Percentiles rank a stretch among this genome's conserved stretches.
phyloP scores from a whole-genome alignment of 2,113 vertebrate genomes.

The Perca fluviatilis region DNA sequence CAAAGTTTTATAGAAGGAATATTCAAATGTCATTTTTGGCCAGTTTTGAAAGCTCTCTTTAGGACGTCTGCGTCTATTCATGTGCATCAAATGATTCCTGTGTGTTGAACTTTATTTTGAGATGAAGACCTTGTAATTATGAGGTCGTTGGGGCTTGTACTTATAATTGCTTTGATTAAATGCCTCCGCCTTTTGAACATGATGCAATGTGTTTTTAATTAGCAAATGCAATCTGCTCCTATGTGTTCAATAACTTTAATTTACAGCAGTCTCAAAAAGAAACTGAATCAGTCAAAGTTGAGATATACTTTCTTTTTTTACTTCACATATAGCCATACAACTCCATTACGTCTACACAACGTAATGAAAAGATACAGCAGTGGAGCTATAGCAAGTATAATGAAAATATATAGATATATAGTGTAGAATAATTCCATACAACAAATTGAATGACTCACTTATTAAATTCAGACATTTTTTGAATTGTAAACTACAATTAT shows the following conservation, averaged over 20 bases:
- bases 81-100: not conserved
- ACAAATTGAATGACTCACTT: too few species aligned
- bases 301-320: not conserved
- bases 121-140: not conserved
- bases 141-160: not conserved
- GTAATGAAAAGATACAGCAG: too few species aligned
- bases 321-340: not conserved
- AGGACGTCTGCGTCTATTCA: not conserved
- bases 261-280: not conserved
- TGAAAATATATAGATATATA: too few species aligned
- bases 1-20: too few species aligned
- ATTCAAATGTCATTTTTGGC: too few species aligned
- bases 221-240: not conserved
- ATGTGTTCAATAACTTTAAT: not conserved
- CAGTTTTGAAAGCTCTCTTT: too few species aligned
- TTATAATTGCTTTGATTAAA: not conserved
- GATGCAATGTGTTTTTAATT: not conserved
- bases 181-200: not conserved
- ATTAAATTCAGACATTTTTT: not conserved
- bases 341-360: too few species aligned
- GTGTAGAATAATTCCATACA: too few species aligned
- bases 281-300: not conserved
- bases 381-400: too few species aligned
- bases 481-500: too few species aligned
- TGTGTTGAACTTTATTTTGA: not conserved